Conservation (phyloP, 2,888 invertebrate genomes). For the Eristalis tenax region DNA sequence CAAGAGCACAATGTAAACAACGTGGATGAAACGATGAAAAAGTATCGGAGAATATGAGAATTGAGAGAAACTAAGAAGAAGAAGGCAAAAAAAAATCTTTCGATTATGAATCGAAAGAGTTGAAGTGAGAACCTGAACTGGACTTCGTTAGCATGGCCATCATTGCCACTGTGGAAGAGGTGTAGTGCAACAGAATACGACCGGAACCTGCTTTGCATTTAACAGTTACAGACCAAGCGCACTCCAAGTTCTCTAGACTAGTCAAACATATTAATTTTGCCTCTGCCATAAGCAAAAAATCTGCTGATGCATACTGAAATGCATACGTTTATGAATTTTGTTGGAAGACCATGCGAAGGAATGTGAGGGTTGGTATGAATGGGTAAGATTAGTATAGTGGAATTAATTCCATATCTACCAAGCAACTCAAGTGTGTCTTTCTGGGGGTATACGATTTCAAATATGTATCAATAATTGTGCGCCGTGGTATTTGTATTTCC, state of each 20-base stretch:
- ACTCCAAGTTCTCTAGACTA: background rate
- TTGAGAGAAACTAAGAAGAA: background rate
- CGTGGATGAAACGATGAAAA: constrained; percentile 26
- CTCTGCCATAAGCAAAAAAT: background rate
- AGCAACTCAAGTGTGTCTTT: no score
- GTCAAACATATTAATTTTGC: background rate
- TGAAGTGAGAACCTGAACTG: constrained; percentile 39
- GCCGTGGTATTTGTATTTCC: no score
- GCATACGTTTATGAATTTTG: no score
- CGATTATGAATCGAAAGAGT: constrained; percentile 51
- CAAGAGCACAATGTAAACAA: constrained; percentile 21
- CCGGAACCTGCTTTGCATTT: constrained; percentile 65
- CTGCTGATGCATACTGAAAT: no score
- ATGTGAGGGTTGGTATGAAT: no score
- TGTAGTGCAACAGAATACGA: constrained; percentile 48
- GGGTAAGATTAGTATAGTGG: no score
- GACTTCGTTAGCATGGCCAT: constrained; percentile 18
- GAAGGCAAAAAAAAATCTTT: background rate
- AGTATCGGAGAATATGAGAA: constrained; percentile 38
- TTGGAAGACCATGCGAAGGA: no score
- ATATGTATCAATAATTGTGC: no score
- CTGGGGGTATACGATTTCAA: no score
- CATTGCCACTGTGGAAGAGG: background rate
- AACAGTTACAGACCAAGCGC: constrained; percentile 57
- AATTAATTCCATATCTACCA: no score